A percentile compares a stretch with the other conserved stretches of the same genome.
These are phyloP conservation scores for Parasteatoda tepidariorum DNA, from an alignment of 1,140 invertebrate genomes.

Conservation along the genomic window DNA sequence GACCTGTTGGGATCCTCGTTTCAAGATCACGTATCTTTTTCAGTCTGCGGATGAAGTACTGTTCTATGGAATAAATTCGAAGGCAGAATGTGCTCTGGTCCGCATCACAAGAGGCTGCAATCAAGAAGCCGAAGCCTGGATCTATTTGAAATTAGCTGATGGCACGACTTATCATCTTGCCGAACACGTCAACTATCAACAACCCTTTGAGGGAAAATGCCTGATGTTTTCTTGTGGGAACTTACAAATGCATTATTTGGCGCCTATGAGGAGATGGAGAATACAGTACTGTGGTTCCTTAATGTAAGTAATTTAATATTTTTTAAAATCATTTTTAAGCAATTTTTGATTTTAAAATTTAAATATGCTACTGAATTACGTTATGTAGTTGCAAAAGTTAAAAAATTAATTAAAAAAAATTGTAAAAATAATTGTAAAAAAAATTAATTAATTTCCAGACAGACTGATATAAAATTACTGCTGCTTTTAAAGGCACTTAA, in stretches of 20 bases:
- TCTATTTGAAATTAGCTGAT: slow-evolving; percentile 23
- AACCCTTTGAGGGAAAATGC: neutral
- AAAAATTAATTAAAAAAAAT: too few relatives aligned
- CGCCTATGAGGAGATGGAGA: slow-evolving; percentile 41
- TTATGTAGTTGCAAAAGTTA: too few relatives aligned
- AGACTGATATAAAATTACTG: neutral
- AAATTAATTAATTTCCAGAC: neutral
- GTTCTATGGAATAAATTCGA: slow-evolving; percentile 46
- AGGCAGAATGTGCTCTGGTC: slow-evolving; percentile 16
- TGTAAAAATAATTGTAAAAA: too few relatives aligned
- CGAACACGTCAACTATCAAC: neutral
- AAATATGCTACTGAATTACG: too few relatives aligned
- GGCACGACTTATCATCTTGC: slow-evolving; percentile 4
- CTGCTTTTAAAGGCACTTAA: neutral
- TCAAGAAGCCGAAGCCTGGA: slow-evolving; percentile 11
- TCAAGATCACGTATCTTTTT: too few relatives aligned
- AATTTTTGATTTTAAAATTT: too few relatives aligned
- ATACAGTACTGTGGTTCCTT: slow-evolving; percentile 33
- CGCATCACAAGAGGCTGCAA: neutral
- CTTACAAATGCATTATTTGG: slow-evolving; percentile 21
- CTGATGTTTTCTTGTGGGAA: slow-evolving; percentile 6
- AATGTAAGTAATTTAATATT: neutral
- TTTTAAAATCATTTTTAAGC: too few relatives aligned
- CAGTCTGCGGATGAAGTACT: slow-evolving; percentile 21
- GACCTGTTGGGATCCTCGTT: too few relatives aligned